Evolutionary conservation across 2,113 vertebrate genomes (phyloP), one percentile per base, ranked within the genome.

Genomic region (Takifugu flavidus): DNA sequence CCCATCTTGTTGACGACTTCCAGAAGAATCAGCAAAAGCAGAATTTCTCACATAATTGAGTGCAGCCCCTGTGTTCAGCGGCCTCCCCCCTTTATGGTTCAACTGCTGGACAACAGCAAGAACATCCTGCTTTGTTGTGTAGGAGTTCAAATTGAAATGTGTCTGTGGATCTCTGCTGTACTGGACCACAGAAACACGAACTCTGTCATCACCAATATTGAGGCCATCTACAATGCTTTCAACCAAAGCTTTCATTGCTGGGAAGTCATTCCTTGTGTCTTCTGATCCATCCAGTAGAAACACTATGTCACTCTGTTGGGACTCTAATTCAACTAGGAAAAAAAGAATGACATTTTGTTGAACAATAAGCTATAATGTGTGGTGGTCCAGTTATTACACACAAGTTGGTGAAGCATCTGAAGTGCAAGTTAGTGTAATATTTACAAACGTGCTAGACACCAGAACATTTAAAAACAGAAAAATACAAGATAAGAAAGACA

Each of bases 181-280:
- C 74, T 92, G 88, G 45, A 89, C 80, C 62, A 91, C 80, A 87
- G 88, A 88, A 65, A 92, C 73, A 20, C 67, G 86, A 52, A 90
- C 88, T 65, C 70, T 80, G 65, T 77, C 87, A 52, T 80, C 77
- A 60, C 76, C 84, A 65, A 91, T 44, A 78, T 5, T 79, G 26
- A 92, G 76, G 56, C 81, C 70, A 53, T 90, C 85, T 44, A 90
- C 79, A 59, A 90, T 67, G 77, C 46, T 78, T 74, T 86, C 66
- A 72, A 95, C 80, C 76, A 98, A 95, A 60, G 87, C 83, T 47
- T 93, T 91, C 59, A 98, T 93, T 43, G 91, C 89, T 60, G 90
- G 90, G 0, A 95, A 84, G n/a, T 78, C 89, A 0, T 85, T 88
- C 0, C 29, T 57, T 55, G 88, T 89, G 13, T 84, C 75, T 75